phyloP scores from a whole-genome alignment of 2,888 invertebrate species.

The Drosophila meridiana region DNA sequence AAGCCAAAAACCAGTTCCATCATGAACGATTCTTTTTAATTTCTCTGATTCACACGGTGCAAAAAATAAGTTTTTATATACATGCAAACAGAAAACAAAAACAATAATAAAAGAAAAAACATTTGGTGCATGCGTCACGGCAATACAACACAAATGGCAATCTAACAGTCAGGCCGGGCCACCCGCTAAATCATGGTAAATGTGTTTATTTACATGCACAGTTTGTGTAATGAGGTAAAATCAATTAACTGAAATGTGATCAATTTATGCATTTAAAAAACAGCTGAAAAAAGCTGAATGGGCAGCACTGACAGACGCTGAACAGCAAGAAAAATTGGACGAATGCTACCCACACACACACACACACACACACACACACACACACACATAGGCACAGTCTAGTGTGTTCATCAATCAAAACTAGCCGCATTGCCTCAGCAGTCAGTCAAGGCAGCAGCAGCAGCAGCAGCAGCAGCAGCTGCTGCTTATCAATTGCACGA shows the following conservation, averaged over 20 bases:
- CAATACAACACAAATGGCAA: slow-evolving; percentile 45
- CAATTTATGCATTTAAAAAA: background rate
- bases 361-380: background rate
- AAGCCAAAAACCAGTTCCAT: slow-evolving; percentile 44
- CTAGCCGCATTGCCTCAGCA: slow-evolving; percentile 13
- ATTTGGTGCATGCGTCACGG: slow-evolving; percentile 52
- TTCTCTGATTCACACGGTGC: slow-evolving; percentile 57
- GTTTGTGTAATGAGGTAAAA: too few species aligned
- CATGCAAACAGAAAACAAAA: background rate
- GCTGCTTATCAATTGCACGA: slow-evolving; percentile 56
- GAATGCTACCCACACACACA: background rate
- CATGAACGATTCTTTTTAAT: slow-evolving; percentile 49
- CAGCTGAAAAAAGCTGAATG: slow-evolving; percentile 1
- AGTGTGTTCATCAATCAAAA: slow-evolving; percentile 44
- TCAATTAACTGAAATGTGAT: background rate
- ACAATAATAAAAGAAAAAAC: background rate
- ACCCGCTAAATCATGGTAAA: background rate
- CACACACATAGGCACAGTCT: background rate
- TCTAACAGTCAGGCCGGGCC: slow-evolving; percentile 11
- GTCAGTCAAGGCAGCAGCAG: background rate
- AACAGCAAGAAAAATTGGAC: slow-evolving; percentile 10
- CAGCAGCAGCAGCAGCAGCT: slow-evolving; percentile 19
- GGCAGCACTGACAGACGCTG: slow-evolving; percentile 4
- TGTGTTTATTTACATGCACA: background rate
- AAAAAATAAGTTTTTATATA: slow-evolving; percentile 6